phyloP scores from a whole-genome alignment of 2,888 invertebrate genomes.

The Epiblema foenella region DNA sequence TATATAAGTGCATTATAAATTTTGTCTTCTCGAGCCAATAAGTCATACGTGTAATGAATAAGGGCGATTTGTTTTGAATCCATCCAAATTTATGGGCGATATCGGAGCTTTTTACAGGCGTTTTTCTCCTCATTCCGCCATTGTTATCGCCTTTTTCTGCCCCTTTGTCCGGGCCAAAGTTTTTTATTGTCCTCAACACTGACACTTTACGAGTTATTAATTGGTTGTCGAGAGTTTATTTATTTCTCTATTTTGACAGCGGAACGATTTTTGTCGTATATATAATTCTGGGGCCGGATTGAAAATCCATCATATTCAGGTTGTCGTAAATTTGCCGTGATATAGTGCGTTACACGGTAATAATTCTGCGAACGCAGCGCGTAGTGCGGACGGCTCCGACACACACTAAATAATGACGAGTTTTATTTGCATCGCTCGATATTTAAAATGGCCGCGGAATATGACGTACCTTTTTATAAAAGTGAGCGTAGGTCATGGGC shows the following conservation, averaged over 20 bases:
- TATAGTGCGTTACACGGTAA: slow-evolving; percentile 82
- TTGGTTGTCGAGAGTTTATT: slow-evolving; percentile 84
- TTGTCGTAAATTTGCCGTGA: slow-evolving; percentile 83
- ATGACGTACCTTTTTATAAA: slow-evolving; percentile 45
- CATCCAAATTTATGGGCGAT: slow-evolving; percentile 82
- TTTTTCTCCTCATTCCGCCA: slow-evolving; percentile 78
- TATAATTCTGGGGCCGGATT: slow-evolving; percentile 77
- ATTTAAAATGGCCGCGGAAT: slow-evolving; percentile 78
- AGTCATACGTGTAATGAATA: slow-evolving; percentile 85
- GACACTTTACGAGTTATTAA: slow-evolving; percentile 85
- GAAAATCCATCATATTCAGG: slow-evolving; percentile 86
- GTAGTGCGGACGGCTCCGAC: slow-evolving; percentile 82
- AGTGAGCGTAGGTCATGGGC: slow-evolving; percentile 20
- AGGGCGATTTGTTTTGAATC: slow-evolving; percentile 85
- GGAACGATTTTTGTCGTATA: slow-evolving; percentile 79
- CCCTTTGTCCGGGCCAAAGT: slow-evolving; percentile 70
- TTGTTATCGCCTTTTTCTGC: slow-evolving; percentile 81
- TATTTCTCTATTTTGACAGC: slow-evolving; percentile 84
- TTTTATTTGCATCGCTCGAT: slow-evolving; percentile 58
- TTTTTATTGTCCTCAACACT: slow-evolving; percentile 79
- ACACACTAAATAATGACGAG: slow-evolving; percentile 78
- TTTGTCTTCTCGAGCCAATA: slow-evolving; percentile 72
- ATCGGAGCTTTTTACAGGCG: slow-evolving; percentile 80
- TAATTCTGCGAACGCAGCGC: slow-evolving; percentile 80
- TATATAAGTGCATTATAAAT: slow-evolving; percentile 79